Evolutionary conservation across 92 coral and sea anemone species (phyloP), one percentile per base, ranked within the genome.

Genomic region (Porites divaricata): DNA sequence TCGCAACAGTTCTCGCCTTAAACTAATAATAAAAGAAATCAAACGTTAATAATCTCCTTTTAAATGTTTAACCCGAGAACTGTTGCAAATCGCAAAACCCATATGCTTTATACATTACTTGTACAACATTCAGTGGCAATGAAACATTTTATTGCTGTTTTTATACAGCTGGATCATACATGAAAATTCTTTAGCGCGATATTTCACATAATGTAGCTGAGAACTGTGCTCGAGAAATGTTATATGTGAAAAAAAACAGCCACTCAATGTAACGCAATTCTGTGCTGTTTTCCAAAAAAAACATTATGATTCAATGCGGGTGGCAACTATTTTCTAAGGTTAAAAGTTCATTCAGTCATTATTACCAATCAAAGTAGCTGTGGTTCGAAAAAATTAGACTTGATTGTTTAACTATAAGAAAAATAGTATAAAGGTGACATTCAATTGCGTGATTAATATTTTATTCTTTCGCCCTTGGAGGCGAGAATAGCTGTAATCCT

Each of bases 401-500:
- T 70, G 16, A 45, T 8, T 24, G 75, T 24, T 41, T 41, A 10
- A 17, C 62, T 72, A 72, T 41, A 48, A 51, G 53, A 53, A 9
- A 53, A 53, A 9, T 9, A 13, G 14, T 53, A 12, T 74, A 1
- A 50, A 74, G 78, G 63, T 74, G 63, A 50, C 78, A 74, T 76
- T 61, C 70, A 76, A 76, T 76, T 53, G 68, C 70, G 24, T 48
- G 35, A 72, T 87, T 73, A 91, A 81, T 91, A 91, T 66, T 83
- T 88, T 72, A 81, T 83, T 76, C 95, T 79, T 35, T 72, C 53
- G 50, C 92, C 89, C 76, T 91, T 84, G 41, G 72, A 79, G 17
- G 81, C 70, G 28, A 84, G 54, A 52, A 88, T 70, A 79, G 79
- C 76, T 21, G 57, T 23, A 53, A 91, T 88, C 66, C 89, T 64